Evolutionary conservation across 2,888 invertebrate species (phyloP).

Genomic region (Taphrorychus bicolor): DNA sequence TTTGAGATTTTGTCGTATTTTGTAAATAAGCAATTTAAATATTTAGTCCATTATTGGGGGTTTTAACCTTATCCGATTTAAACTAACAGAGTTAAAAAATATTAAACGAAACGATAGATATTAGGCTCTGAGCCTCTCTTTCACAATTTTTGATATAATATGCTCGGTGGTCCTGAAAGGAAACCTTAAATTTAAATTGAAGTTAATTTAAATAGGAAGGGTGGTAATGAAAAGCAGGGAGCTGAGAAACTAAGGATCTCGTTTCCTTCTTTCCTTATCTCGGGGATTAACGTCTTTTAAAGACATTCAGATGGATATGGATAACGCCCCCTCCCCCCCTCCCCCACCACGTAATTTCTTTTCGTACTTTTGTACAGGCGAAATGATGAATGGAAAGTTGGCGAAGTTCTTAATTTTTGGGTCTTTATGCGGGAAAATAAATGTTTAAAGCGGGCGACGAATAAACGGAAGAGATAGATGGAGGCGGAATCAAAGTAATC

Average conservation of each 20-base stretch:
- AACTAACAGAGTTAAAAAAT: too few relatives aligned
- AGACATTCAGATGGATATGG: constrained; percentile 32
- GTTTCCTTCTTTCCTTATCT: constrained; percentile 34
- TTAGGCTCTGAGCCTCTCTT: too few relatives aligned
- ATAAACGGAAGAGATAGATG: background rate
- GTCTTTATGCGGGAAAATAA: background rate
- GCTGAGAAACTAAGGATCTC: constrained; percentile 18
- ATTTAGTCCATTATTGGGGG: too few relatives aligned
- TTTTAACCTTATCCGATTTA: too few relatives aligned
- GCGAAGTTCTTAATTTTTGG: background rate
- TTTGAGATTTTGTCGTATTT: too few relatives aligned
- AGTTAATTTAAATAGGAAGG: constrained; percentile 39
- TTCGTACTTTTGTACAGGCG: constrained; percentile 5
- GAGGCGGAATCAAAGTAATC: background rate
- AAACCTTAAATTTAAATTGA: constrained; percentile 39
- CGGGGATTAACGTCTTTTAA: constrained; percentile 29
- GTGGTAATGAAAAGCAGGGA: constrained; percentile 35
- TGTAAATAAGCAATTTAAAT: too few relatives aligned
- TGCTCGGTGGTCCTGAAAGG: too few relatives aligned
- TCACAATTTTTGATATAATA: too few relatives aligned
- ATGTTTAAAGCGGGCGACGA: background rate
- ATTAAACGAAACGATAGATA: too few relatives aligned
- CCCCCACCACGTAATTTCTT: constrained; percentile 20
- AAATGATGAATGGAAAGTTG: constrained; percentile 2
- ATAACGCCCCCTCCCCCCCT: constrained; percentile 25